Percentiles rank a stretch among this genome's conserved stretches.
Evolutionary conservation across 1,140 invertebrate species (phyloP).

Genomic region (Trialeurodes vaporariorum): DNA sequence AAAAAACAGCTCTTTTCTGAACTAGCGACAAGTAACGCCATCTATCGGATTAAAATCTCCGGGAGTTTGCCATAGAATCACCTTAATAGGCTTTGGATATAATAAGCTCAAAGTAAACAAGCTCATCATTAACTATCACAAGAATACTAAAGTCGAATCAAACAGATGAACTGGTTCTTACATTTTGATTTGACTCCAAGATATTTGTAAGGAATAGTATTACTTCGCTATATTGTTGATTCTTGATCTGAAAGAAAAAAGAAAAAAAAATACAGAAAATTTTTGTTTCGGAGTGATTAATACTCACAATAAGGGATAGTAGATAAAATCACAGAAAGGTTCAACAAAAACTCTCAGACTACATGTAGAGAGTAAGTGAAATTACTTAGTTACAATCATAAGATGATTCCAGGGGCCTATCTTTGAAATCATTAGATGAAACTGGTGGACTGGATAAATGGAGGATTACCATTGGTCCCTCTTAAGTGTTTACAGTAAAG

Average conservation of each 20-base stretch:
- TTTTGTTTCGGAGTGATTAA: background rate
- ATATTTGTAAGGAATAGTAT: slow-evolving; percentile 68
- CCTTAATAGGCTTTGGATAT: background rate
- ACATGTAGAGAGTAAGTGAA: slow-evolving; percentile 6
- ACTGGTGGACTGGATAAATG: slow-evolving; percentile 6
- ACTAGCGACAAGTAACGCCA: no score
- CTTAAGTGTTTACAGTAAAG: no score
- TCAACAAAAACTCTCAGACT: background rate
- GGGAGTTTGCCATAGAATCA: background rate
- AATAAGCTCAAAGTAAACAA: background rate
- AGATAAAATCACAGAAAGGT: slow-evolving; percentile 8
- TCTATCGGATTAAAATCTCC: background rate
- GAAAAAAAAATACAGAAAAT: slow-evolving; percentile 10
- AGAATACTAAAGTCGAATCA: background rate
- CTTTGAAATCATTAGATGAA: slow-evolving; percentile 9
- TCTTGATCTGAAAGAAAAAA: slow-evolving; percentile 67
- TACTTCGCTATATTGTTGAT: slow-evolving; percentile 76
- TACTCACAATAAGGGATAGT: no score
- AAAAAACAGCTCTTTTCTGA: no score
- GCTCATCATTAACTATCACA: background rate
- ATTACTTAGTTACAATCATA: background rate
- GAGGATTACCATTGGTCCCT: no score
- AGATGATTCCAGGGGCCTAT: background rate
- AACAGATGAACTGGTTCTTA: slow-evolving; percentile 31
- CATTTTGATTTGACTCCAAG: slow-evolving; percentile 47